phyloP scores from a whole-genome alignment of 2,888 invertebrate species.

The Phaonia tiefii region DNA sequence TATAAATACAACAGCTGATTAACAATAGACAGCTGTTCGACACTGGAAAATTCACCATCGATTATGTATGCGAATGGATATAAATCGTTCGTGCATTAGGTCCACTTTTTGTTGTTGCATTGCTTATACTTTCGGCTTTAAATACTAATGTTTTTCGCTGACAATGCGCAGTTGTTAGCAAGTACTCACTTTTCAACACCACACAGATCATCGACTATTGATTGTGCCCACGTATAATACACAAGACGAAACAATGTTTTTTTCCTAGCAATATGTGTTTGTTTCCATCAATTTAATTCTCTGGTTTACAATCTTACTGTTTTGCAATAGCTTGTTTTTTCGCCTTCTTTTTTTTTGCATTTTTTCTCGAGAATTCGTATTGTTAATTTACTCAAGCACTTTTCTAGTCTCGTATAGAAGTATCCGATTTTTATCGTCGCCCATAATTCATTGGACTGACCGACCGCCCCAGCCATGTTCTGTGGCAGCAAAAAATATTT shows the following conservation, averaged over 20 bases:
- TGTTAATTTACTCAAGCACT: neutral
- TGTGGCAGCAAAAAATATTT: conserved; percentile 53
- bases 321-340: neutral
- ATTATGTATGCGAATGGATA: conserved; percentile 34
- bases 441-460: conserved; percentile 16
- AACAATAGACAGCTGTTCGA: conserved; percentile 47
- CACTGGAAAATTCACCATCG: conserved; percentile 47
- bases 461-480: conserved; percentile 58
- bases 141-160: conserved; percentile 63
- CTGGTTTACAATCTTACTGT: neutral
- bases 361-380: neutral
- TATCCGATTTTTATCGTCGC: conserved; percentile 33
- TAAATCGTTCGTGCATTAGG: conserved; percentile 45
- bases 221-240: conserved; percentile 58
- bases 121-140: conserved; percentile 57
- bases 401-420: neutral
- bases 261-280: conserved; percentile 29
- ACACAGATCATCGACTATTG: conserved; percentile 54
- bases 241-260: conserved; percentile 16
- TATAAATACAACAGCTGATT: conserved; percentile 53
- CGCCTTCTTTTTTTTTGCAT: neutral
- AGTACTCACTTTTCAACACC: conserved; percentile 65
- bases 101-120: conserved; percentile 27
- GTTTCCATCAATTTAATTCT: neutral
- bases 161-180: conserved; percentile 65